A percentile compares a stretch with the other conserved stretches of the same genome.
phyloP scores from a whole-genome alignment of 2,888 invertebrate genomes.

The Drosophila crucigera region DNA sequence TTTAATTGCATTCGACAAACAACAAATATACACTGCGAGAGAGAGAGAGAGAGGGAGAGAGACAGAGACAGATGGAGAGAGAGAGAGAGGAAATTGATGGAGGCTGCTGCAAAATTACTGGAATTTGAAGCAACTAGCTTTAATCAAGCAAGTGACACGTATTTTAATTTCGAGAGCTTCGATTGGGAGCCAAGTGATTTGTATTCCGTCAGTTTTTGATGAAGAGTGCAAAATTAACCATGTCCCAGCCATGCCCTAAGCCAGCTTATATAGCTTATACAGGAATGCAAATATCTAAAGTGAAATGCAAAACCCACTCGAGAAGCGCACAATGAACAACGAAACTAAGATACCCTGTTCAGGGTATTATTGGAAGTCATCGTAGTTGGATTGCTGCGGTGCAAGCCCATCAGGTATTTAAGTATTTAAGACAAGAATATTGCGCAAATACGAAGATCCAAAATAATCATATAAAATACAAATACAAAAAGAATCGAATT shows the following conservation, averaged over 20 bases:
- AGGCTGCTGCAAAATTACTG: conserved; percentile 7
- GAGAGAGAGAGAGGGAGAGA: background rate
- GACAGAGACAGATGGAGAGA: background rate
- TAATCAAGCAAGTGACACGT: conserved; percentile 43
- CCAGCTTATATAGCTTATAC: conserved; percentile 26
- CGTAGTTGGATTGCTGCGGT: background rate
- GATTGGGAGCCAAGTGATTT: conserved; percentile 11
- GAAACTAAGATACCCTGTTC: conserved; percentile 4
- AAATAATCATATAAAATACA: background rate
- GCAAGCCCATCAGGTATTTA: background rate
- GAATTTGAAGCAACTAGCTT: conserved; percentile 28
- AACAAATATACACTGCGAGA: background rate
- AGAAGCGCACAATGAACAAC: background rate
- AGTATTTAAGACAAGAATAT: background rate
- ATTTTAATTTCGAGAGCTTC: conserved; percentile 17
- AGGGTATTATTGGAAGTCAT: background rate
- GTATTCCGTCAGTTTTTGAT: conserved; percentile 2
- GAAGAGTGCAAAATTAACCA: conserved; percentile 27
- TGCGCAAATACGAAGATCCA: background rate
- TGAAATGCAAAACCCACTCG: background rate
- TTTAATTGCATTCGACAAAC: background rate
- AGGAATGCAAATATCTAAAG: conserved; percentile 20
- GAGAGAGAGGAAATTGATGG: background rate
- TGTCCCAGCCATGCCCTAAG: conserved; percentile 35
- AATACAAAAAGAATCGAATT: background rate